Evolutionary conservation across 2,888 invertebrate species (phyloP).

Genomic region (Sphinx pinastri): DNA sequence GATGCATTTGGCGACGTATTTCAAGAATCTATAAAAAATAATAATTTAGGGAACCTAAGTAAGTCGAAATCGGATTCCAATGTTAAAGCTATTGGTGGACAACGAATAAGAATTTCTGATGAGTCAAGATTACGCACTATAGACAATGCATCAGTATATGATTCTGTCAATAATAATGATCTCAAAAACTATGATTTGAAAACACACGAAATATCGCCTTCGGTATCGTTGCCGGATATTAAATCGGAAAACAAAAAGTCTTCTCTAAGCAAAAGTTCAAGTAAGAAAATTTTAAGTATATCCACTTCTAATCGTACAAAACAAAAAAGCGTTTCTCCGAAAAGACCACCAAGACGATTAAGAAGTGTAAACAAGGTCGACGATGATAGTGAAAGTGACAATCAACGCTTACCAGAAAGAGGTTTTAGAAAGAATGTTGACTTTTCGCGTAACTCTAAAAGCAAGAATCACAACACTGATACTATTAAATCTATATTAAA

Average conservation of each 20-base stretch:
- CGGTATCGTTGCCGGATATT: slow-evolving; percentile 74
- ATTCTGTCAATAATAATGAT: slow-evolving; percentile 78
- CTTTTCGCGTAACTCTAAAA: slow-evolving; percentile 56
- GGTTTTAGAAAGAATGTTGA: slow-evolving; percentile 60
- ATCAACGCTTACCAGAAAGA: slow-evolving; percentile 68
- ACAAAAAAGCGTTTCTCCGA: slow-evolving; percentile 83
- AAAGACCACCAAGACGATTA: slow-evolving; percentile 84
- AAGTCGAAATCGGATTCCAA: slow-evolving; percentile 77
- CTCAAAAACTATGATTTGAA: slow-evolving; percentile 73
- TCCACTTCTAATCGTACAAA: slow-evolving; percentile 67
- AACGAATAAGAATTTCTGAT: slow-evolving; percentile 86
- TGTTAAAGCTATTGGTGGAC: slow-evolving; percentile 87
- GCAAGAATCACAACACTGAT: slow-evolving; percentile 66
- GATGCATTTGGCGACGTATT: slow-evolving; percentile 78
- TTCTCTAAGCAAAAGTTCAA: slow-evolving; percentile 64
- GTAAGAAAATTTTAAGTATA: slow-evolving; percentile 63
- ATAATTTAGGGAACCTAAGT: slow-evolving; percentile 55
- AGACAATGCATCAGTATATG: slow-evolving; percentile 74
- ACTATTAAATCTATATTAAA: slow-evolving; percentile 85
- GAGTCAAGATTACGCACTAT: slow-evolving; percentile 71
- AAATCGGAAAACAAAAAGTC: slow-evolving; percentile 73
- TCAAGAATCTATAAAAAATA: slow-evolving; percentile 66
- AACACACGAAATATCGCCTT: slow-evolving; percentile 61
- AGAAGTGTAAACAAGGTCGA: slow-evolving; percentile 75
- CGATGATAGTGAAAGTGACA: slow-evolving; percentile 81